These are phyloP conservation scores for Aphelocoma coerulescens DNA, from an alignment of 2,113 vertebrate genomes.

Conservation along the genomic window DNA sequence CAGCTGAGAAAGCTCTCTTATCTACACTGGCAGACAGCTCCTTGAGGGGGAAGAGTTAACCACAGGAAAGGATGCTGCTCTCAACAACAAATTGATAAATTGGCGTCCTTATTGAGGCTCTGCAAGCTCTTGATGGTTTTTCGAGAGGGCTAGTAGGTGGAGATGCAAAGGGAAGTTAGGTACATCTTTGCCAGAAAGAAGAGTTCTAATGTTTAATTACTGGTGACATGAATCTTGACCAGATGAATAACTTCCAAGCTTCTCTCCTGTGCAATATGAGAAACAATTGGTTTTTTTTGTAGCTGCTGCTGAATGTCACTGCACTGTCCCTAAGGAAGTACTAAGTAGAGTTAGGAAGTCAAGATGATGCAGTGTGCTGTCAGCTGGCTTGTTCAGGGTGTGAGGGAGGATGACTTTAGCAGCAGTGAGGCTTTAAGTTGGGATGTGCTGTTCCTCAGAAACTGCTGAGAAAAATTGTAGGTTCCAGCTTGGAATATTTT, in stretches of 20 bases:
- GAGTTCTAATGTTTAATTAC: neutral
- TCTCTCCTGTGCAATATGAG: neutral
- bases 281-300: neutral
- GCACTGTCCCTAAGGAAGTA: neutral
- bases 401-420: neutral
- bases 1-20: neutral
- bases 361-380: neutral
- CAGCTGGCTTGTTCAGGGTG: neutral
- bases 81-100: neutral
- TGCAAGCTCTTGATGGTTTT: neutral
- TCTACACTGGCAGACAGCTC: neutral
- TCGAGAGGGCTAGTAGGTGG: neutral
- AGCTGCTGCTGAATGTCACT: neutral
- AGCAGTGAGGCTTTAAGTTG: neutral
- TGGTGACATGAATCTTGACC: neutral
- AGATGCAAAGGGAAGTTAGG: neutral
- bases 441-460: neutral
- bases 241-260: neutral
- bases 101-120: neutral
- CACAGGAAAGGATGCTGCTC: neutral
- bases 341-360: neutral
- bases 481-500: neutral
- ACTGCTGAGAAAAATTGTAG: neutral
- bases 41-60: neutral
- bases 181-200: neutral